Conservation (phyloP, 2,113 vertebrate species). For the Epinephelus cyanopodus region DNA sequence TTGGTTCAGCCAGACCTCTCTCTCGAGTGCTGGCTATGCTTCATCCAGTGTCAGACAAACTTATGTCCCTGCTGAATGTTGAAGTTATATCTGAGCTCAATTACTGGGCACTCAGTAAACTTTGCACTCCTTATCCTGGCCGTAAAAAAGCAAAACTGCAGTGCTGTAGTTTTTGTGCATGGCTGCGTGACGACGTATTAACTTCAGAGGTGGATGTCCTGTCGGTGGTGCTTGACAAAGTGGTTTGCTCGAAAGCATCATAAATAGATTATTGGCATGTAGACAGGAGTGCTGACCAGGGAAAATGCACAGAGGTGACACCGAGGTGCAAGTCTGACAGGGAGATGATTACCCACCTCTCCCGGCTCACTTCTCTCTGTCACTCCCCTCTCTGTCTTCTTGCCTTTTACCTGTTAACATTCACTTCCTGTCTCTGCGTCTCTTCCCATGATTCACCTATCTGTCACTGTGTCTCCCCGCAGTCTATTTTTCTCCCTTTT, state of each 20-base stretch:
- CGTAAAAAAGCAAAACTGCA: constrained; percentile 28
- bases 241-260: constrained; percentile 54
- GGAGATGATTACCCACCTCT: constrained; percentile 42
- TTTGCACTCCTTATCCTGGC: not conserved
- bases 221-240: constrained; percentile 49
- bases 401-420: constrained; percentile 40
- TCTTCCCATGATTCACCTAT: constrained; percentile 25
- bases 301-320: constrained; percentile 68
- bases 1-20: too few species aligned
- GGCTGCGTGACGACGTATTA: constrained; percentile 26
- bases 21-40: too few species aligned
- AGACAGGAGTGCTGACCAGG: constrained; percentile 66
- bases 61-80: not conserved
- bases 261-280: constrained; percentile 72
- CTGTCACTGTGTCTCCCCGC: not conserved
- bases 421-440: constrained; percentile 19
- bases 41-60: not conserved
- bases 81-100: not conserved
- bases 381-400: not conserved
- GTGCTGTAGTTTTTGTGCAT: constrained; percentile 29
- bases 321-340: constrained; percentile 51
- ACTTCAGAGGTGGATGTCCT: constrained; percentile 31
- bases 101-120: constrained; percentile 2
- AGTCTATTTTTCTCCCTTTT: not conserved
- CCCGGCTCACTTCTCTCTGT: constrained; percentile 1